Evolutionary conservation across 1,140 invertebrate genomes (phyloP).

Genomic region (Brachionus asplanchnoidis): DNA sequence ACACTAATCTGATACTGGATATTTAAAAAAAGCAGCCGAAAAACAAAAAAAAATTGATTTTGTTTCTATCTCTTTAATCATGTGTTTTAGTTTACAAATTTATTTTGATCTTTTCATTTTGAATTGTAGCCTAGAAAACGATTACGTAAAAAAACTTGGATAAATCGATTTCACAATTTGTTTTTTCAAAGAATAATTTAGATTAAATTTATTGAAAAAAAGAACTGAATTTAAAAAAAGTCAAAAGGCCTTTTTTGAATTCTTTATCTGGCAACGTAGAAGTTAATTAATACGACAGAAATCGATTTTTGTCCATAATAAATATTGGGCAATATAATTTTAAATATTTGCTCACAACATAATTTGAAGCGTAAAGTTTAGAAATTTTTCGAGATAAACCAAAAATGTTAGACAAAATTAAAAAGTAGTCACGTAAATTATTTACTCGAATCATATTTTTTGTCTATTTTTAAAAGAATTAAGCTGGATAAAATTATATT

Average conservation of each 20-base stretch:
- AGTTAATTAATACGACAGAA: background rate
- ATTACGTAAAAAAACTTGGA: conserved; percentile 7
- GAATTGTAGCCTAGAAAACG: background rate
- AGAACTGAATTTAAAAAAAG: background rate
- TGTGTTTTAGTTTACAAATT: conserved; percentile 17
- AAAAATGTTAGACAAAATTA: background rate
- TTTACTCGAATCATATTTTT: background rate
- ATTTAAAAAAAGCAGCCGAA: background rate
- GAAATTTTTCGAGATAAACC: background rate
- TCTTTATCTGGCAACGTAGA: background rate
- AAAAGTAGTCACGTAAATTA: background rate
- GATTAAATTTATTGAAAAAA: background rate
- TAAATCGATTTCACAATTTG: conserved; percentile 18
- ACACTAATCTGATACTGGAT: background rate
- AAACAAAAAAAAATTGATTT: background rate
- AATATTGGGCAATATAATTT: background rate
- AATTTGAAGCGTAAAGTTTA: background rate
- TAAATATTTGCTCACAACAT: background rate
- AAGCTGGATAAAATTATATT: too few species aligned
- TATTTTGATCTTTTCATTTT: conserved; percentile 7
- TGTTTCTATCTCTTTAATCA: background rate
- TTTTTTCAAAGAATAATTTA: background rate
- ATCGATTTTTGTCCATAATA: background rate
- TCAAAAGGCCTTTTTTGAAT: background rate
- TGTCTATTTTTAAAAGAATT: too few species aligned